Conservation (phyloP, 2,797 vertebrate species). For the Manis javanica region DNA sequence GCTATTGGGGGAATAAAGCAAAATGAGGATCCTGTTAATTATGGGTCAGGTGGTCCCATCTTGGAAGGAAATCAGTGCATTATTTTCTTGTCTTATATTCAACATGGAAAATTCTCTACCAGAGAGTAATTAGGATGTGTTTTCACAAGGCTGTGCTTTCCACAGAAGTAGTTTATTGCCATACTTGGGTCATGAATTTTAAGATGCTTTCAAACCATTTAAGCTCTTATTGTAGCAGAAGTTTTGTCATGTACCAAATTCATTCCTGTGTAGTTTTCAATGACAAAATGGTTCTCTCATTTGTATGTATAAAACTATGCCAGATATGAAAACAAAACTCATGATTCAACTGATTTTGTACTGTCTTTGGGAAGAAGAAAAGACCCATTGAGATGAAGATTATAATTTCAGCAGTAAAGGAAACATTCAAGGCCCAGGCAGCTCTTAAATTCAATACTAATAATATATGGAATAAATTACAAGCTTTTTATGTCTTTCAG, state of each 20-base stretch:
- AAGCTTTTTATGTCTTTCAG: constrained; percentile 61
- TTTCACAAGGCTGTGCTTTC: constrained; percentile 48
- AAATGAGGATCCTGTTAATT: constrained; percentile 57
- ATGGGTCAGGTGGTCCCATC: not conserved
- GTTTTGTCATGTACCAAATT: constrained; percentile 69
- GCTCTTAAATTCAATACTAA: constrained; percentile 70
- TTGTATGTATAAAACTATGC: constrained; percentile 74
- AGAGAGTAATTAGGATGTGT: constrained; percentile 35
- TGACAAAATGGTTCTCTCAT: constrained; percentile 72
- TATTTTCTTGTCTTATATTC: not conserved
- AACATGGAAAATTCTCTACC: constrained; percentile 33
- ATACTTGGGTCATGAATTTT: constrained; percentile 53
- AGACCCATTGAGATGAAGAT: constrained; percentile 66
- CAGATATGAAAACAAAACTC: constrained; percentile 67
- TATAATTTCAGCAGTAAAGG: constrained; percentile 71
- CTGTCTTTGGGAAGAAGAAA: constrained; percentile 71
- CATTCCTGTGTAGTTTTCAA: constrained; percentile 67
- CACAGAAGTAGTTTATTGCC: constrained; percentile 51
- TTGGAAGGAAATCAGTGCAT: constrained; percentile 48
- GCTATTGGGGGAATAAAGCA: constrained; percentile 56
- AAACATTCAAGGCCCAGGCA: constrained; percentile 64
- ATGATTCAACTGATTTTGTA: constrained; percentile 72
- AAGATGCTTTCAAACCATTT: constrained; percentile 66
- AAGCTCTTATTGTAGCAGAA: constrained; percentile 61
- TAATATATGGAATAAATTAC: constrained; percentile 66